A percentile compares a stretch with the other conserved stretches of the same genome.
phyloP scores from a whole-genome alignment of 2,797 vertebrate species.

The Ctenochaetus hawaiiensis region DNA sequence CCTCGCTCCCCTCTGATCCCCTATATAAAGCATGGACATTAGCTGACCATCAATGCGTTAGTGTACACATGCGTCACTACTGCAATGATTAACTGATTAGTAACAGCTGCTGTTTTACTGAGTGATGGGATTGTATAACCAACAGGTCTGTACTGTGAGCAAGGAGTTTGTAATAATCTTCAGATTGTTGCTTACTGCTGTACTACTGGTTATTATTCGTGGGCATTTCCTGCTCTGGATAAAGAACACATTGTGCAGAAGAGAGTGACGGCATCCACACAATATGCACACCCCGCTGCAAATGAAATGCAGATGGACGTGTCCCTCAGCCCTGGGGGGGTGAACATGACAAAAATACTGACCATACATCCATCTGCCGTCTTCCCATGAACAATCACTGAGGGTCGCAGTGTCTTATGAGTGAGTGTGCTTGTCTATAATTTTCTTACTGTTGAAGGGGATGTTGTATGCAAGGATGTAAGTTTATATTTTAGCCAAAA shows the following conservation, averaged over 20 bases:
- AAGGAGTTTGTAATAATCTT: slow-evolving; percentile 73
- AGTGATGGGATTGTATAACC: slow-evolving; percentile 66
- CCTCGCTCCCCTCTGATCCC: not conserved
- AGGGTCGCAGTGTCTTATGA: slow-evolving; percentile 43
- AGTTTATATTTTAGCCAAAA: slow-evolving; percentile 15
- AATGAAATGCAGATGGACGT: slow-evolving; percentile 64
- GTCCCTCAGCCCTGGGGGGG: slow-evolving; percentile 53
- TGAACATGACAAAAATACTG: slow-evolving; percentile 72
- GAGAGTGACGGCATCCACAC: slow-evolving; percentile 69
- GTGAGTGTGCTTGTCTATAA: slow-evolving; percentile 16
- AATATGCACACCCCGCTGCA: slow-evolving; percentile 53
- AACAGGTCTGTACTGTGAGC: slow-evolving; percentile 43
- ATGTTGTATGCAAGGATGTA: not conserved
- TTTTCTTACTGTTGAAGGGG: slow-evolving; percentile 10
- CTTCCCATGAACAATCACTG: slow-evolving; percentile 40
- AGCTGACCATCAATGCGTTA: slow-evolving; percentile 20
- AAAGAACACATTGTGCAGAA: slow-evolving; percentile 75
- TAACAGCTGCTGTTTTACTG: slow-evolving; percentile 63
- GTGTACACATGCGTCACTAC: slow-evolving; percentile 59
- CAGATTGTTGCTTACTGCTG: slow-evolving; percentile 57
- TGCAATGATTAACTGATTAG: slow-evolving; percentile 62
- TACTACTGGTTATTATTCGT: slow-evolving; percentile 53
- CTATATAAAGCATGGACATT: slow-evolving; percentile 35
- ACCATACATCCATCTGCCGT: slow-evolving; percentile 63
- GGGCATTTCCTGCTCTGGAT: slow-evolving; percentile 76